Evolutionary conservation across 1,140 invertebrate genomes (phyloP).

Genomic region (Saccostrea echinata): DNA sequence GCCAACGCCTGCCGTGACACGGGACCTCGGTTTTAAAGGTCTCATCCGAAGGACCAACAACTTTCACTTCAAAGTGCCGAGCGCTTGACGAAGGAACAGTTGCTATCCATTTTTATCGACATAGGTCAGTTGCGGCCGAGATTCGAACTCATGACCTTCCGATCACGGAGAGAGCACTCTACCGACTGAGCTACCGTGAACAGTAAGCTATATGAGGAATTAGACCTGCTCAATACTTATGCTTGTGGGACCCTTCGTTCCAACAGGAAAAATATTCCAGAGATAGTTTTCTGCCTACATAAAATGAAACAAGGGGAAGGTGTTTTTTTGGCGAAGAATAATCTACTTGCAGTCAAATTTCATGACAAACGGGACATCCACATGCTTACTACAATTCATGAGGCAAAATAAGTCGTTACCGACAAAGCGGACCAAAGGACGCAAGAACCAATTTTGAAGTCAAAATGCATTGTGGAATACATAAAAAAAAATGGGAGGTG

Average conservation of each 20-base stretch:
- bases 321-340: slow-evolving; percentile 34
- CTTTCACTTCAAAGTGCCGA: too few species aligned
- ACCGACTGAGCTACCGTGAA: too few species aligned
- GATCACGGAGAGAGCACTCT: too few species aligned
- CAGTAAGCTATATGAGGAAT: too few species aligned
- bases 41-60: too few species aligned
- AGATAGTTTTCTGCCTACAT: background rate
- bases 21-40: too few species aligned
- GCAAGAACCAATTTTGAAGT: slow-evolving; percentile 40
- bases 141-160: too few species aligned
- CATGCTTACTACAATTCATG: slow-evolving; percentile 55
- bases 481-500: slow-evolving; percentile 52
- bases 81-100: too few species aligned
- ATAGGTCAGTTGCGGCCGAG: too few species aligned
- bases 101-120: too few species aligned
- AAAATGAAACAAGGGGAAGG: slow-evolving; percentile 32
- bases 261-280: slow-evolving; percentile 47
- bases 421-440: slow-evolving; percentile 30
- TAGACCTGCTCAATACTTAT: slow-evolving; percentile 40
- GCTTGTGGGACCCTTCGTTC: slow-evolving; percentile 57
- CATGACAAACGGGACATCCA: slow-evolving; percentile 57
- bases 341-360: slow-evolving; percentile 32
- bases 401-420: slow-evolving; percentile 11
- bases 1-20: too few species aligned
- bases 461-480: slow-evolving; percentile 36